A percentile compares a stretch with the other conserved stretches of the same genome.
phyloP scores from a whole-genome alignment of 2,797 vertebrate species.

The Toxotes lorentzi region DNA sequence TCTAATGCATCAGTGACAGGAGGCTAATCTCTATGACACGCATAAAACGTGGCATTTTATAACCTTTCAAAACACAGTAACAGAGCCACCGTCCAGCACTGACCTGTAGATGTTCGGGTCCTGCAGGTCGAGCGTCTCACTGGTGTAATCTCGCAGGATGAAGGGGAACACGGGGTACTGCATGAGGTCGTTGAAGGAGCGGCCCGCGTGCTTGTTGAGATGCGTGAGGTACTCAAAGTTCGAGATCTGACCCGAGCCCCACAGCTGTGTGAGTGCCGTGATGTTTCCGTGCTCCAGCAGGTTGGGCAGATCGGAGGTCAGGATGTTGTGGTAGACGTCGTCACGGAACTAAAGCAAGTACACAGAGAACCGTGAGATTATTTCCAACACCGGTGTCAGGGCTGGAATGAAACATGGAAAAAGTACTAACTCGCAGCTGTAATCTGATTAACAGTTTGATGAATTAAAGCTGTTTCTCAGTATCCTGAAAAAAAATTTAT shows the following conservation, averaged over 20 bases:
- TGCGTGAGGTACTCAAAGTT: conserved; percentile 99
- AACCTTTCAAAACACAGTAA: background rate
- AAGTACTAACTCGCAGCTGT: background rate
- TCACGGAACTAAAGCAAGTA: conserved; percentile 90
- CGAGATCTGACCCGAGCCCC: conserved; percentile 97
- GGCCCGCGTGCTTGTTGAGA: conserved; percentile 98
- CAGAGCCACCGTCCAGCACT: background rate
- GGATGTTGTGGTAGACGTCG: conserved; percentile 96
- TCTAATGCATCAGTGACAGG: background rate
- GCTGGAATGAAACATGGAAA: background rate
- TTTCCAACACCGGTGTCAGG: background rate
- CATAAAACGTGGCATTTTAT: background rate
- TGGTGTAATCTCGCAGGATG: conserved; percentile 94
- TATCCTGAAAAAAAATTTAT: background rate
- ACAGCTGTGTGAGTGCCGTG: conserved; percentile 95
- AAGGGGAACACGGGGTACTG: conserved; percentile 99
- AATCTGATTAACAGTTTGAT: background rate
- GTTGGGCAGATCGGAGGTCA: conserved; percentile 96
- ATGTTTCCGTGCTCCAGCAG: conserved; percentile 98
- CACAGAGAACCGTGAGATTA: background rate
- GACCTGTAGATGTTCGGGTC: conserved; percentile 92
- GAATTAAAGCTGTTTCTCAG: background rate
- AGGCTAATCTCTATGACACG: background rate
- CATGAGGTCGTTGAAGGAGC: conserved; percentile 99
- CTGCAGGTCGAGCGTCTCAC: conserved; percentile 92